Base-by-base conservation (phyloP, 2,797 vertebrate species). In the Columba guinea region DNA sequence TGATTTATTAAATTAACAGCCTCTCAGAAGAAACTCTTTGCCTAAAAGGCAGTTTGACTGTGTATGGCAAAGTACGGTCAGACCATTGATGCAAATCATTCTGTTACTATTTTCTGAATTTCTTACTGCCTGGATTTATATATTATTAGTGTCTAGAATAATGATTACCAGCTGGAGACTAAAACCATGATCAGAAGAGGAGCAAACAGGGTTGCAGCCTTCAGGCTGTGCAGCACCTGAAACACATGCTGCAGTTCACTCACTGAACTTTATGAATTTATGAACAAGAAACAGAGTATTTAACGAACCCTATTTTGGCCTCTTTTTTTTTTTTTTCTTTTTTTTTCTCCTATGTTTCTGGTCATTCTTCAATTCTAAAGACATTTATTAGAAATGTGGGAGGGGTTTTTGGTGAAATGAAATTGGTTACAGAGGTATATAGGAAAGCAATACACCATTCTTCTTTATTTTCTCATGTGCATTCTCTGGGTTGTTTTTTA, bases 181-280 rank as follows among this genome's bases (percentile, higher is more conserved):
- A 88, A 95, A 96, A 70, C n/a, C 14, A 7, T 55, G 55, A 91
- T 92, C 73, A 91, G 79, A 95, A 92, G 79, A 89, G 44, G 48
- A 83, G 59, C 73, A 88, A 93, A 63, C 15, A 53, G 20, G 26
- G 62, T 67, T 87, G 49, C 56, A 90, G 51, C 69, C 53, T 96
- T 59, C 64, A 86, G 89, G 67, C 89, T 87, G 65, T 59, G 44
- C 32, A 92, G 79, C 74, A 86, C 89, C 91, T 95, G 89, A 95
- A 93, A 76, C 65, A 79, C 20, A 35, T 84, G 48, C 63, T 70
- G 11, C n/a, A 82, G 69, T 56, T 86, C 79, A 59, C 22, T 68
- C 39, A 13, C 35, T 91, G 71, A 90, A 85, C 67, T 91, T 84
- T 51, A 70, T 82, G 64, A 94, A 94, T 55, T 96, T 84, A 81